These are phyloP conservation scores for Cyrtonyx montezumae DNA, from an alignment of 2,113 vertebrate species.

Conservation along the genomic window DNA sequence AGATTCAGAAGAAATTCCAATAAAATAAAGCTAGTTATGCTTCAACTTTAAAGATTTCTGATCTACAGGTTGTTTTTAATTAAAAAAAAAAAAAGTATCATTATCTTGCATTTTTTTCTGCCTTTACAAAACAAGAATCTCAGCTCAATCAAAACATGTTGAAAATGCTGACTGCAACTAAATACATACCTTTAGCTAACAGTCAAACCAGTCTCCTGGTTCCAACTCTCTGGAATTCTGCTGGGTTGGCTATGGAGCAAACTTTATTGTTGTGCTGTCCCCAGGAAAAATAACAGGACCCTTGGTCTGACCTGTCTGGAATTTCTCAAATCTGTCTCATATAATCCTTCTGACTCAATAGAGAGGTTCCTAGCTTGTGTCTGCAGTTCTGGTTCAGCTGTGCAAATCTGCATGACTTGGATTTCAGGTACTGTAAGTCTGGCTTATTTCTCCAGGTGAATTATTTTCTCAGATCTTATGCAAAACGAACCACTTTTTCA, in stretches of 20 bases:
- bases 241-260: neutral
- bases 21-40: neutral
- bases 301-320: neutral
- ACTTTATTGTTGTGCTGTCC: neutral
- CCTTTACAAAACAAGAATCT: neutral
- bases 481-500: slow-evolving; percentile 1
- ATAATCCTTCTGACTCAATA: neutral
- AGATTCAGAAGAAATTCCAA: neutral
- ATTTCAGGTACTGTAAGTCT: neutral
- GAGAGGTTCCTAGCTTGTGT: neutral
- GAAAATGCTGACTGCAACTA: neutral
- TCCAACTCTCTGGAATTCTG: neutral
- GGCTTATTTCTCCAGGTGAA: slow-evolving; percentile 29
- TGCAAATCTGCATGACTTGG: neutral
- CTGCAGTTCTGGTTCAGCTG: neutral
- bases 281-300: neutral
- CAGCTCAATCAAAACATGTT: neutral
- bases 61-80: neutral
- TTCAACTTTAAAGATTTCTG: neutral
- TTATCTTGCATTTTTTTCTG: neutral
- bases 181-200: neutral
- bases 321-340: neutral
- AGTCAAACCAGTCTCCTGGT: neutral
- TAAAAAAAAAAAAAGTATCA: neutral
- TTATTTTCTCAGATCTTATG: neutral